A percentile compares a stretch with the other conserved stretches of the same genome.
phyloP scores from a whole-genome alignment of 2,888 invertebrate species.

The Steinernema hermaphroditum region DNA sequence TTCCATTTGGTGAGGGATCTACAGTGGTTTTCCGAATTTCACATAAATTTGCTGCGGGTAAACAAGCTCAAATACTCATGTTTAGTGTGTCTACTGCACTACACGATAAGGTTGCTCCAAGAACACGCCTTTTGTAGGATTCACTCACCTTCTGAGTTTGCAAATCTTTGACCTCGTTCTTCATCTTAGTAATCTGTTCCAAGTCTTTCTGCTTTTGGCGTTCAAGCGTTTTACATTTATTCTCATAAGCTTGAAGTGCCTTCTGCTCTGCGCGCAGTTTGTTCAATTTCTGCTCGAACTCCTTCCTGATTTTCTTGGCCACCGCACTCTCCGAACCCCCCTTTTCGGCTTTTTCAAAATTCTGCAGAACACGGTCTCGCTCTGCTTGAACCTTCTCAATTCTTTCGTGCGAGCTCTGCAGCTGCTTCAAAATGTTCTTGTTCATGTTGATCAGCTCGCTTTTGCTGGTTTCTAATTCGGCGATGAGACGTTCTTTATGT shows the following conservation, averaged over 20 bases:
- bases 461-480: constrained; percentile 77
- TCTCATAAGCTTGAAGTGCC: constrained; percentile 86
- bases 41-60: too few relatives aligned
- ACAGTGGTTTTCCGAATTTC: too few relatives aligned
- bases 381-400: constrained; percentile 55
- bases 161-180: constrained; percentile 19
- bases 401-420: constrained; percentile 24
- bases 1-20: too few relatives aligned
- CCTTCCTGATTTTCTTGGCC: constrained; percentile 74
- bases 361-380: constrained; percentile 50
- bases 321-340: constrained; percentile 43
- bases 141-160: background rate
- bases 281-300: constrained; percentile 83
- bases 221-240: constrained; percentile 77
- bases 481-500: constrained; percentile 89
- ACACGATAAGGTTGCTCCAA: too few relatives aligned
- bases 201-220: constrained; percentile 79
- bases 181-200: constrained; percentile 62
- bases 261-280: constrained; percentile 84
- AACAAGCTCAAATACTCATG: too few relatives aligned
- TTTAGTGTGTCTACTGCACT: too few relatives aligned
- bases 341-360: constrained; percentile 29
- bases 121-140: too few relatives aligned
- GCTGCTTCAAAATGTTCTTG: constrained; percentile 15
- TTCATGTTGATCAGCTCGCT: constrained; percentile 33